Evolutionary conservation across 2,113 vertebrate species (phyloP), one percentile per base, ranked within the genome.

Genomic region (Cercopithecus mona): DNA sequence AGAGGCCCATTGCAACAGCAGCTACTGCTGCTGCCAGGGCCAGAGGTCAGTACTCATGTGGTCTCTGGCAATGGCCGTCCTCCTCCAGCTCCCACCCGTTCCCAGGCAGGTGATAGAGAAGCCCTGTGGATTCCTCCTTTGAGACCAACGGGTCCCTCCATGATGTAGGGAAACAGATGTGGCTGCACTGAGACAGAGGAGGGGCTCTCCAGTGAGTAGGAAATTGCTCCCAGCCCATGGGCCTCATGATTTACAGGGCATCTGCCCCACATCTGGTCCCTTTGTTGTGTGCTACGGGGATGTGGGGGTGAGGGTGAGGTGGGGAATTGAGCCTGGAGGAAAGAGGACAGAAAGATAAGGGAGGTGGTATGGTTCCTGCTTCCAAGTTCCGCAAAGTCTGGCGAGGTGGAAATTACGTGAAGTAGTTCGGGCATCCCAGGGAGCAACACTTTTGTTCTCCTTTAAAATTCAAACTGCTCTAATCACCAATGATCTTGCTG

Each of bases 61-160:
- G 52, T 45, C 61, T 86, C 78, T 82, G 66, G 76, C 61, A 72
- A 43, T 3, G 11, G 25, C 8, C 12, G 23, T 68, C 1, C 8
- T 70, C n/a, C 48, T 20, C 17, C 14, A n/a, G 66, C 48, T 85
- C 73, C 43, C 30, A 38, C 30, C 43, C 35, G 32, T 86, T 94
- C 25, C 27, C 35, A 40, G 30, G 61, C 73, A 97, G 93, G 93
- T 97, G 89, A 84, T 32, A 81, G 68, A 59, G 85, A 94, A 90
- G 88, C 64, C 38, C 72, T 57, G 30, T 78, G 80, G 66, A 80
- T 80, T 83, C 32, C 82, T 82, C 11, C 22, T 95, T n/a, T 45
- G 50, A 93, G 52, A 50, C 18, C 32, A 80, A 64, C 40, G 40
- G 25, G 4, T 84, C 11, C 55, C 13, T 93, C 66, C 13, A 16